A percentile compares a stretch with the other conserved stretches of the same genome.
Conservation (phyloP, 2,113 vertebrate species). For the Abramis brama region DNA sequence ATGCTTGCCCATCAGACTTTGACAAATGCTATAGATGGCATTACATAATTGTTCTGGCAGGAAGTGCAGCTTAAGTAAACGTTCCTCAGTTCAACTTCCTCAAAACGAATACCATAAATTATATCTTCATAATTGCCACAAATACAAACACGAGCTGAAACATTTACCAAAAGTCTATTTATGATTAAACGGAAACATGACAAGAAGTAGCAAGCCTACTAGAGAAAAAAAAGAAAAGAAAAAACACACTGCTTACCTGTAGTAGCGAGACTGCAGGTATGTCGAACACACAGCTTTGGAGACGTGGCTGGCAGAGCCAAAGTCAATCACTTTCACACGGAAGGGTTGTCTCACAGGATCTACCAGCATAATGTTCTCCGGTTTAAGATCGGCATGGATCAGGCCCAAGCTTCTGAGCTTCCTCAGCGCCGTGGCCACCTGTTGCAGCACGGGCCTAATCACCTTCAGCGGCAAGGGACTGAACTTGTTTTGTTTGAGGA, state of each 20-base stretch:
- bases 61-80: constrained; percentile 11
- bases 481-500: constrained; percentile 98
- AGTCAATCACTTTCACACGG: constrained; percentile 97
- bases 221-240: background rate
- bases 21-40: constrained; percentile 10
- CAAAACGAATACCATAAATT: background rate
- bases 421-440: constrained; percentile 95
- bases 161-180: background rate
- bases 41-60: constrained; percentile 55
- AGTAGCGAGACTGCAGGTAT: constrained; percentile 97
- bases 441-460: constrained; percentile 93
- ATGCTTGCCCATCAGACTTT: constrained; percentile 20
- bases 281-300: constrained; percentile 98
- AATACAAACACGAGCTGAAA: background rate
- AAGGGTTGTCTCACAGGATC: constrained; percentile 96
- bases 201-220: background rate
- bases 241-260: constrained; percentile 80
- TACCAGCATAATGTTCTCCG: constrained; percentile 99
- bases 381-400: constrained; percentile 98
- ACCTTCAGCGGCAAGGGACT: constrained; percentile 95
- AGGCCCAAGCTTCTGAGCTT: constrained; percentile 97
- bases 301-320: constrained; percentile 96
- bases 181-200: background rate
- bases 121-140: constrained; percentile 5
- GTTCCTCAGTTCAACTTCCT: constrained; percentile 11